Base-by-base conservation (phyloP, 1,140 invertebrate genomes). In the Heliothis virescens region DNA sequence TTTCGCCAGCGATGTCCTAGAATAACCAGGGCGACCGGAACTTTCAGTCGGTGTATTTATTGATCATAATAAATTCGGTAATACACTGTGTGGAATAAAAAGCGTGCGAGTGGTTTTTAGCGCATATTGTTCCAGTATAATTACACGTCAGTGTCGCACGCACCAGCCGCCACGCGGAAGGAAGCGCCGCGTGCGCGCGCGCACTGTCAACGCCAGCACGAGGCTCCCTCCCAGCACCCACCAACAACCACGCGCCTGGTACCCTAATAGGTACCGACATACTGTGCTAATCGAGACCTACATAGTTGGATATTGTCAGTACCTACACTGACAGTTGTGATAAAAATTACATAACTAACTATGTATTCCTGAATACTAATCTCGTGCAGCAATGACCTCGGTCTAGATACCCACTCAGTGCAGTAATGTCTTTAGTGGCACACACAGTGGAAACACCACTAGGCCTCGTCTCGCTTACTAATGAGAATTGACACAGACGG, bases 121-220 rank as follows among this genome's bases (percentile, higher is more conserved):
- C 26, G n/a, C 62, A 47, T 26, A 26, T 63, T 13, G 62, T 5
- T 13, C 18, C n/a, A 26, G 21, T 15, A 60, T 60, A 60, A 12
- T 57, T 63, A 52, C 57, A 80, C 50, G 78, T 79, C 52, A 72
- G 79, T 26, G 67, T 63, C 47, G 59, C 26, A 63, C 50, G 26
- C 21, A 47, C 21, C 47, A 7, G 21, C 26, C 34, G 13, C 48
- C 41, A 76, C 82, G 69, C 81, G 85, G 83, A 86, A 86, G 84
- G 84, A 85, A 85, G 47, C 21, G 52, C 15, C 29, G 34, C 21
- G 21, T 26, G 21, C 16, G 55, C 77, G 52, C 80, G 18, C 53
- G 76, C 75, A 21, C 52, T 53, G 52, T 53, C 52, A 53, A 12
- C 18, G 52, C 34, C 52, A 15, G 3, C 18, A 57, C 34, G 34